These are phyloP conservation scores for Bombus fervidus DNA, from an alignment of 1,140 invertebrate genomes.

Conservation along the genomic window DNA sequence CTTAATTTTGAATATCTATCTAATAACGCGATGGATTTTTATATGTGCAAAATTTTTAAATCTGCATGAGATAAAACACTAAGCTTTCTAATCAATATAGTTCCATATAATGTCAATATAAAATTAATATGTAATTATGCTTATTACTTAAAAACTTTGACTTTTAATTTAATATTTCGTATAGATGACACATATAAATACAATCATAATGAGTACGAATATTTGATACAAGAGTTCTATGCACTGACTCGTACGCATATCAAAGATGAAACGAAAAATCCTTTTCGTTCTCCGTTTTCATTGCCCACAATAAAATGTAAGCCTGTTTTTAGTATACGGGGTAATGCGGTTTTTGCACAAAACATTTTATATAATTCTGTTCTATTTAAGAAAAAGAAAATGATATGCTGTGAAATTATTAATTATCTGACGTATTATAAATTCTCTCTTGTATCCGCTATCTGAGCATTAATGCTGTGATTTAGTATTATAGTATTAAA, in stretches of 20 bases:
- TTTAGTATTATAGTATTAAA: slow-evolving; percentile 60
- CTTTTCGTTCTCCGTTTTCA: not conserved
- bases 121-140: not conserved
- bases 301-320: not conserved
- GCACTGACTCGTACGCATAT: slow-evolving; percentile 31
- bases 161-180: slow-evolving; percentile 23
- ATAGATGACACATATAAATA: slow-evolving; percentile 18
- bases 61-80: not conserved
- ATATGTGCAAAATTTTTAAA: not conserved
- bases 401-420: slow-evolving; percentile 40
- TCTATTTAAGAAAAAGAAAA: not conserved
- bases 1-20: slow-evolving; percentile 9
- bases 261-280: slow-evolving; percentile 11
- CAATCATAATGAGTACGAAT: slow-evolving; percentile 3
- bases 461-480: slow-evolving; percentile 45
- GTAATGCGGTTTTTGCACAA: slow-evolving; percentile 17
- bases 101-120: slow-evolving; percentile 9
- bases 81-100: not conserved
- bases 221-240: slow-evolving; percentile 20
- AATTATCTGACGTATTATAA: slow-evolving; percentile 35
- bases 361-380: slow-evolving; percentile 16
- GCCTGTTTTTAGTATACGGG: not conserved
- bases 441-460: slow-evolving; percentile 26
- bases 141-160: slow-evolving; percentile 4
- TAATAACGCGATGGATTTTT: not conserved